phyloP scores from a whole-genome alignment of 2,888 invertebrate genomes.

The Ectropis crepuscularia region DNA sequence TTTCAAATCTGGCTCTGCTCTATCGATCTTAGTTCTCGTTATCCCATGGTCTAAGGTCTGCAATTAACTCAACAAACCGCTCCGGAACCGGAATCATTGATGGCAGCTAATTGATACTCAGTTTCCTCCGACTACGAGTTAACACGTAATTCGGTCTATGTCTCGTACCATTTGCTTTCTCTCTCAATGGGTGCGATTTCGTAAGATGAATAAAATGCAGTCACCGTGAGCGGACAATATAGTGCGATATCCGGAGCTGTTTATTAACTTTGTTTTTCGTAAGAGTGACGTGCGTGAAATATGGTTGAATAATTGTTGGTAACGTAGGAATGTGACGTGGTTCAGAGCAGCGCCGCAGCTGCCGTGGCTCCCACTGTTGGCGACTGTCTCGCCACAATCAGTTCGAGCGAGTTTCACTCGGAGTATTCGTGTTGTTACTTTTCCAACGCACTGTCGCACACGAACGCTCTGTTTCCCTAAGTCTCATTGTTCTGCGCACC shows the following conservation, averaged over 20 bases:
- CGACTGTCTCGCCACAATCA: constrained; percentile 66
- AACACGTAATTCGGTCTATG: constrained; percentile 19
- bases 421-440: constrained; percentile 83
- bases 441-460: constrained; percentile 83
- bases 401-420: constrained; percentile 81
- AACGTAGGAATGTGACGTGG: constrained; percentile 73
- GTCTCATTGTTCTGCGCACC: constrained; percentile 72
- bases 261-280: constrained; percentile 42
- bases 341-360: constrained; percentile 35
- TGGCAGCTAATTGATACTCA: not conserved
- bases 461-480: constrained; percentile 82
- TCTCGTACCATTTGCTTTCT: constrained; percentile 25
- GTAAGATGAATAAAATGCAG: constrained; percentile 33
- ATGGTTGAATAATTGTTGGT: constrained; percentile 62
- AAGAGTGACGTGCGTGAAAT: constrained; percentile 51
- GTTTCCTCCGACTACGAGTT: constrained; percentile 7
- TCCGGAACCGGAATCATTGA: constrained; percentile 12
- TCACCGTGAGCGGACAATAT: constrained; percentile 41
- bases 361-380: constrained; percentile 13
- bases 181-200: constrained; percentile 29
- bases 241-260: constrained; percentile 3
- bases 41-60: not conserved
- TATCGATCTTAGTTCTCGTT: too few relatives aligned
- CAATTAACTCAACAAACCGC: not conserved
- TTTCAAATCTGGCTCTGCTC: too few relatives aligned